Evolutionary conservation across 1,140 invertebrate species (phyloP), one percentile per base, ranked within the genome.

Genomic region (Drosophila pseudoobscura): DNA sequence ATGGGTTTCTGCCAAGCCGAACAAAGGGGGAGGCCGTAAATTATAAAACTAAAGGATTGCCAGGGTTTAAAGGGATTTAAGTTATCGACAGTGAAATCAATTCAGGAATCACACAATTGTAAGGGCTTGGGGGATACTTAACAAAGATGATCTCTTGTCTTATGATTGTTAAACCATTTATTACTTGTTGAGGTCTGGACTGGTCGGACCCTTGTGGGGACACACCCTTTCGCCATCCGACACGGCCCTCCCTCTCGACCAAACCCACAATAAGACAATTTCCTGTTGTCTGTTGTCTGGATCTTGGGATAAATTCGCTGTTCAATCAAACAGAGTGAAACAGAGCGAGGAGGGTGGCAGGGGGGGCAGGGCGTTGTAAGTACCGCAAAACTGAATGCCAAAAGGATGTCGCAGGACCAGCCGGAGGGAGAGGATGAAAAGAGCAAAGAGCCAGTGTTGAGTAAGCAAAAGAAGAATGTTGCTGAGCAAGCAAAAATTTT

Each of bases 401-500:
- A 74, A 74, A 53, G 57, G 31, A 57, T 44, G 50, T 62, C 45
- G 51, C 39, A 52, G 17, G 24, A 60, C 50, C 50, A 52, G 45
- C 15, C 17, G 56, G 6, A 63, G 72, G 22, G 13, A 66, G 50
- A 31, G 22, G 29, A 61, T 35, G 29, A 39, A 13, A 26, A 31
- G 68, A 41, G 53, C 73, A 62, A 52, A 52, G 56, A 66, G 61
- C 71, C 58, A 59, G 53, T 74, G 69, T 73, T 55, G 58, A 73
- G 61, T 64, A 66, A 75, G 72, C 70, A 66, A 75, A 75, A 83
- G 79, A 75, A 84, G 73, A 85, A 85, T 87, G 73, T 57, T 77
- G 80, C 80, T 85, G 80, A 85, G 58, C 80, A 85, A 85, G 78
- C 80, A 85, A 78, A 85, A 85, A 85, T 85, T 85, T 85, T 85